These are phyloP conservation scores for Turnix velox DNA, from an alignment of 2,113 vertebrate genomes.

Conservation along the genomic window DNA sequence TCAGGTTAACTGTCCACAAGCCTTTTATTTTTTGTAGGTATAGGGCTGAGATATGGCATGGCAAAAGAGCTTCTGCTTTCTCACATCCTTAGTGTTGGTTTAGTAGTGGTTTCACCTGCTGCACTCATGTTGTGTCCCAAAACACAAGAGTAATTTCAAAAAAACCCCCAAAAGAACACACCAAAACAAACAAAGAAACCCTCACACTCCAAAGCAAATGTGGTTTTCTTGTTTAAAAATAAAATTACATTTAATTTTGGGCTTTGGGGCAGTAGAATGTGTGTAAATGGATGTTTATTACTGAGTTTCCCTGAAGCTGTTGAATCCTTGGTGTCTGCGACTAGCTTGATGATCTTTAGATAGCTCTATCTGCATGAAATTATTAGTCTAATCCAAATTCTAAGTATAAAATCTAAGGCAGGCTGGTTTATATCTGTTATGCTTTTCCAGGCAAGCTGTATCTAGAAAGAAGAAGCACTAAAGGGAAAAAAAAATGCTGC, in stretches of 20 bases:
- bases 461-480: neutral
- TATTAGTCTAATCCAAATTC: neutral
- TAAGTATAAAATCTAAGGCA: neutral
- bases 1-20: constrained; percentile 26
- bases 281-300: neutral
- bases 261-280: neutral
- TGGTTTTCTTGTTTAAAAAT: too few relatives aligned
- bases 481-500: neutral
- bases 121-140: neutral
- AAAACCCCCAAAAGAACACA: neutral
- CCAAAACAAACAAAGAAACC: neutral
- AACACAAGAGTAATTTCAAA: neutral
- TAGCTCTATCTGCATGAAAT: neutral
- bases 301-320: neutral
- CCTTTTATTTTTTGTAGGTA: constrained; percentile 11
- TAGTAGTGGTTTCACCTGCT: neutral
- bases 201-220: neutral
- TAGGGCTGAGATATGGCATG: neutral
- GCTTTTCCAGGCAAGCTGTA: neutral
- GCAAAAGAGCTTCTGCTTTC: neutral
- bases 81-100: neutral
- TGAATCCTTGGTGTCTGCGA: neutral
- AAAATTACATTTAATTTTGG: neutral
- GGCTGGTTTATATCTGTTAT: neutral
- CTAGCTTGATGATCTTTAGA: neutral